Evolutionary conservation across 2,113 vertebrate genomes (phyloP), one percentile per base, ranked within the genome.

Genomic region (Copsychus sechellarum): DNA sequence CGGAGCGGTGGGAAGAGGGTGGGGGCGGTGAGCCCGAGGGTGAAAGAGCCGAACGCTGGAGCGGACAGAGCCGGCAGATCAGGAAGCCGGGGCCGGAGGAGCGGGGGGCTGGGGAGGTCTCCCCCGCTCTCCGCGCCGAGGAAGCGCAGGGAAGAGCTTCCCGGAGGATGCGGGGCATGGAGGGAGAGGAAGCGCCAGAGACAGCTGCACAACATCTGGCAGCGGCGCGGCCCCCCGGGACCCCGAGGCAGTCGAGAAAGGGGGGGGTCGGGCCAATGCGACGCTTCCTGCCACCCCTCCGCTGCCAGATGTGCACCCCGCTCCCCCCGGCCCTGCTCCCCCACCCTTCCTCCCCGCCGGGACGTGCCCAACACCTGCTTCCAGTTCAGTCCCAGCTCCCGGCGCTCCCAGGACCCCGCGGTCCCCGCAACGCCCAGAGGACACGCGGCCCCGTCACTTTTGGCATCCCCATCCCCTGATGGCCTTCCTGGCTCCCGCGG

Each of bases 141-240:
- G 97, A 96, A 96, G 86, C 69, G 20, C 90, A 93, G 48, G 95
- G 93, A 77, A 92, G 96, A 78, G 56, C 94, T 97, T 98, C 97
- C 97, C 96, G 88, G 76, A 96, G 97, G 97, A 97, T 94, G 71
- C 25, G 6, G 84, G 95, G 96, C 81, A 34, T 5, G 80, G 82
- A 86, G 88, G 72, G 96, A 85, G 96, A 96, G 94, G 97, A 98
- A 96, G 70, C 56, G 54, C 93, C 22, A 83, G 91, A 91, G 97
- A 97, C 97, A 98, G 97, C 97, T 98, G 98, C 91, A 85, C 88
- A 97, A 98, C 98, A 98, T 98, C 98, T 98, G 98, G 96, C 97
- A 94, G 92, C 38, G 8, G 45, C 73, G 11, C n/a, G 71, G 61
- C 66, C 90, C 80, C 82, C 92, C 54, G 92, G 48, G 57, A 90